These are phyloP conservation scores for Cremastinae sp. DNA, from an alignment of 2,888 invertebrate species.

Conservation along the genomic window DNA sequence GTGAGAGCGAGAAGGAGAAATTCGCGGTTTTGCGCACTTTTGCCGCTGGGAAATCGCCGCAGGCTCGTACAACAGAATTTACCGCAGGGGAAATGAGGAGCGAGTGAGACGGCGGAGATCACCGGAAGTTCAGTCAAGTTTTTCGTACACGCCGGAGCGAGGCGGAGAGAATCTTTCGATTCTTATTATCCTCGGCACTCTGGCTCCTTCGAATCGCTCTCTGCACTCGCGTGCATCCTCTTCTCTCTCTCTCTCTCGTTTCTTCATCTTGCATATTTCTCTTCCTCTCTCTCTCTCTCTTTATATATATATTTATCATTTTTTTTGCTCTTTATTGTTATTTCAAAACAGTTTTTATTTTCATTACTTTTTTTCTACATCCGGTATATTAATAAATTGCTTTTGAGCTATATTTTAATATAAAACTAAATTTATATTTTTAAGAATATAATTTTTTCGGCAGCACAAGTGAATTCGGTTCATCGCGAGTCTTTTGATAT, in stretches of 20 bases:
- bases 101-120: conserved; percentile 27
- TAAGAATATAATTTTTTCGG: no score
- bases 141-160: conserved; percentile 55
- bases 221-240: conserved; percentile 15
- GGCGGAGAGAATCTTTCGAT: conserved; percentile 33
- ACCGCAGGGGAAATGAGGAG: conserved; percentile 44
- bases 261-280: background rate
- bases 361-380: no score
- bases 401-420: no score
- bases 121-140: conserved; percentile 65
- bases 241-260: background rate
- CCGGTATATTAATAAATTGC: no score
- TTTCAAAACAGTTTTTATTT: no score
- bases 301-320: no score
- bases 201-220: conserved; percentile 43
- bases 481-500: no score
- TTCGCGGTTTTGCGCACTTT: conserved; percentile 40
- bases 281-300: no score
- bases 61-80: conserved; percentile 37
- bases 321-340: no score
- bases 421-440: no score
- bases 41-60: conserved; percentile 36
- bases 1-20: conserved; percentile 21
- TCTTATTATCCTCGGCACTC: conserved; percentile 39
- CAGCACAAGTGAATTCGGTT: no score